Percentiles rank a stretch among this genome's conserved stretches.
These are phyloP conservation scores for Leptura quadrifasciata DNA, from an alignment of 2,888 invertebrate species.

Conservation along the genomic window DNA sequence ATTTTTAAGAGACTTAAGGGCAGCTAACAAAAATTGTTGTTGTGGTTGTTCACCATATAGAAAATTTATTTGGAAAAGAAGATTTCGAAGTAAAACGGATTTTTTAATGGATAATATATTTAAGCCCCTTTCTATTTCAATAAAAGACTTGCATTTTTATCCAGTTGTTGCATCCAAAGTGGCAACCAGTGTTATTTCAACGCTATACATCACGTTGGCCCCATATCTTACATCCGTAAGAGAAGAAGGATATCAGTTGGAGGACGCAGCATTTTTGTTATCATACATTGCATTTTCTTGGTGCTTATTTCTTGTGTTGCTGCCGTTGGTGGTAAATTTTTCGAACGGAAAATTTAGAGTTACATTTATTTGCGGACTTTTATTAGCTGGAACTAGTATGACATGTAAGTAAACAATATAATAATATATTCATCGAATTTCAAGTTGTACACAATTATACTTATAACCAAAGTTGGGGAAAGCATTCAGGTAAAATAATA, in stretches of 20 bases:
- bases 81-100: constrained; percentile 51
- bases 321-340: constrained; percentile 59
- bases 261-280: constrained; percentile 61
- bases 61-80: constrained; percentile 58
- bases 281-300: constrained; percentile 63
- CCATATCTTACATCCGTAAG: constrained; percentile 57
- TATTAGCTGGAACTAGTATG: constrained; percentile 57
- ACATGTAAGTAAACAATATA: constrained; percentile 56
- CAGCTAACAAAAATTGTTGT: constrained; percentile 44
- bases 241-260: constrained; percentile 46
- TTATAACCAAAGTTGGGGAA: too few species aligned
- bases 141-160: constrained; percentile 60
- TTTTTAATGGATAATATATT: constrained; percentile 56
- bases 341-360: constrained; percentile 53
- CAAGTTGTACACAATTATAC: too few species aligned
- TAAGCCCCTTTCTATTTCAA: constrained; percentile 52
- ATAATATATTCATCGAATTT: too few species aligned
- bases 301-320: constrained; percentile 59
- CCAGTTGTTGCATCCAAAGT: constrained; percentile 57
- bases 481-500: too few species aligned
- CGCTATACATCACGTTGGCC: constrained; percentile 55
- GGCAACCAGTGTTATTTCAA: constrained; percentile 47
- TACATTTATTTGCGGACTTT: constrained; percentile 57
- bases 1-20: constrained; percentile 56
- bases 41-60: constrained; percentile 56